Evolutionary conservation across 1,140 invertebrate genomes (phyloP), one percentile per base, ranked within the genome.

Genomic region (Aphelenchoides fujianensis): DNA sequence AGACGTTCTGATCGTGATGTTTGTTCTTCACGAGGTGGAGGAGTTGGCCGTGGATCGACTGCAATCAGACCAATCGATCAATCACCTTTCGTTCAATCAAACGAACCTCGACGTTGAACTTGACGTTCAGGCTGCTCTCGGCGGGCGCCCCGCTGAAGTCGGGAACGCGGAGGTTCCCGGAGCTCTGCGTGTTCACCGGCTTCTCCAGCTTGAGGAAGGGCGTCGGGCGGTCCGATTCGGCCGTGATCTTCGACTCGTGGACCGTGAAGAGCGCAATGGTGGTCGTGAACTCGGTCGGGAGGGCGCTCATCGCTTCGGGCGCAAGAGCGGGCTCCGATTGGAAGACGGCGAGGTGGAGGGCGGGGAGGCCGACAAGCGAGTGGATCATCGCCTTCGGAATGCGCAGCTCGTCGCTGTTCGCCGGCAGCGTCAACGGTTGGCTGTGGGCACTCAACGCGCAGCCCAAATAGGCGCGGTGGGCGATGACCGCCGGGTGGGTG

Each of bases 401-500:
- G n/a, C 36, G 1, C 36, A n/a, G 16, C 19, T 61, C 1, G n/a
- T n/a, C 19, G n/a, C 27, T 72, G 19, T 41, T 76, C 16, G 59
- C 41, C 19, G 73, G 3, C 28, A 12, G 27, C 32, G 69, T 80
- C 9, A 81, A 54, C 34, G 79, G 79, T 53, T 81, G 79, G 2
- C 36, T 16, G 62, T 81, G 79, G 12, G 62, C 37, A 31, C 53
- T 72, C 5, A 74, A 35, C 2, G 76, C 52, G 59, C 79, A 81
- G 9, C 68, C 37, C 0, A 37, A 16, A 68, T 81, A 82, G 9
- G 70, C 62, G 19, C 37, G 41, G 54, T 81, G 79, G 12, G 74
- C 74, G 5, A 81, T 34, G 36, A 68, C 68, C 3, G 79, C 79
- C 5, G 79, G 80, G 41, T 82, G 74, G 28, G 67, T 59, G 27